Evolutionary conservation across 2,888 invertebrate genomes (phyloP).

Genomic region (Aelia acuminata): DNA sequence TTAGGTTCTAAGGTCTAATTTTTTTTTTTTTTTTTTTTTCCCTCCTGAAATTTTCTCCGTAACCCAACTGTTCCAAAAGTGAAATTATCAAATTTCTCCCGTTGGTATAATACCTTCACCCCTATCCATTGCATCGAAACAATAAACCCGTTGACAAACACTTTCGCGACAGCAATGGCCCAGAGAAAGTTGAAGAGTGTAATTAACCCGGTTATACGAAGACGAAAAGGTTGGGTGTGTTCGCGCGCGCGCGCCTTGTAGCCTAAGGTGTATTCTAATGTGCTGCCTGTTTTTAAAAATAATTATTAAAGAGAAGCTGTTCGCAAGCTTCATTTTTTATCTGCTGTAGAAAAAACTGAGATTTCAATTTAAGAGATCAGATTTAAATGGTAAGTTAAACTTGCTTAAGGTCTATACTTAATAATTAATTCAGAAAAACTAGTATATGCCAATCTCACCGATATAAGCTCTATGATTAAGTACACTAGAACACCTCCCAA

Average conservation of each 20-base stretch:
- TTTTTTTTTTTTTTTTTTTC: neutral
- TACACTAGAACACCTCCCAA: too few species aligned
- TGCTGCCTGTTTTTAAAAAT: neutral
- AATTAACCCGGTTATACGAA: constrained; percentile 9
- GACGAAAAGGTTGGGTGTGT: neutral
- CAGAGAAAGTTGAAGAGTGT: constrained; percentile 13
- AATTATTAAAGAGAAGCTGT: neutral
- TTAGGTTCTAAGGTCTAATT: too few species aligned
- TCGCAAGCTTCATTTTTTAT: too few species aligned
- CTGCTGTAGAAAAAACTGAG: neutral
- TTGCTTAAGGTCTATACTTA: too few species aligned
- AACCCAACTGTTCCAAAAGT: neutral
- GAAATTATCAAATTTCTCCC: constrained; percentile 32
- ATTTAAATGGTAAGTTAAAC: too few species aligned
- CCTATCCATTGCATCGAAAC: neutral
- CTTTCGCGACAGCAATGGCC: constrained; percentile 20
- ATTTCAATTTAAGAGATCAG: neutral
- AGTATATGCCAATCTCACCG: too few species aligned
- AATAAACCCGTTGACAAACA: constrained; percentile 16
- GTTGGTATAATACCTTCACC: neutral
- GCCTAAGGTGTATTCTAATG: too few species aligned
- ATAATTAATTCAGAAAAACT: too few species aligned
- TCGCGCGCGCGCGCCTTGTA: neutral
- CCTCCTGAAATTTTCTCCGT: neutral
- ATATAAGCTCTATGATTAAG: too few species aligned